A percentile compares a stretch with the other conserved stretches of the same genome.
Conservation (phyloP, 2,888 invertebrate species). For the Tridacna gigas region DNA sequence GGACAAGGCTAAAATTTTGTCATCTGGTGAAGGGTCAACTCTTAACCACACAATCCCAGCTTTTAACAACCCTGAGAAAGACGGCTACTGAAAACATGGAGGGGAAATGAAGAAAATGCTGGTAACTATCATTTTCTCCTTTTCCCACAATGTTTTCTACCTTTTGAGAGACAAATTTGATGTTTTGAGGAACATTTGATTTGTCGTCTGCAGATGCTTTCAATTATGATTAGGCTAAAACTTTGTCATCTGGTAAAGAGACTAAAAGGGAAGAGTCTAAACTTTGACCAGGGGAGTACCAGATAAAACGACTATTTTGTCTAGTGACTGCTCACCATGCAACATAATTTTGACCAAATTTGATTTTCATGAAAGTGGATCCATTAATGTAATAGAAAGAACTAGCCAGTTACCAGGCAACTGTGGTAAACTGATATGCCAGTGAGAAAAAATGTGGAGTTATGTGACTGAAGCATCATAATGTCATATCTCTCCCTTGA, state of each 20-base stretch:
- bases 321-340: not conserved
- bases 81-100: too few relatives aligned
- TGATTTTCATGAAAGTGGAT: constrained; percentile 56
- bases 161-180: too few relatives aligned
- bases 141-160: too few relatives aligned
- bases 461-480: constrained; percentile 24
- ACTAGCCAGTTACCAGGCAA: constrained; percentile 55
- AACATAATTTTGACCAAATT: constrained; percentile 42
- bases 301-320: not conserved
- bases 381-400: constrained; percentile 67
- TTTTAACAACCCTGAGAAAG: too few relatives aligned
- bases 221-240: too few relatives aligned
- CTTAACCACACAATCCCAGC: too few relatives aligned
- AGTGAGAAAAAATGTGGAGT: constrained; percentile 13
- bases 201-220: too few relatives aligned
- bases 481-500: constrained; percentile 39
- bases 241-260: not conserved
- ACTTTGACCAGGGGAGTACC: not conserved
- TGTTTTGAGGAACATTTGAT: too few relatives aligned
- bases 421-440: constrained; percentile 51
- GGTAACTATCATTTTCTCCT: too few relatives aligned
- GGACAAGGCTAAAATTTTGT: too few relatives aligned
- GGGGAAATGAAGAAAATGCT: too few relatives aligned
- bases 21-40: too few relatives aligned
- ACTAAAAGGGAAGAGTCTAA: not conserved